Conservation (phyloP, 2,888 invertebrate species). For the Drosophila helvetica region DNA sequence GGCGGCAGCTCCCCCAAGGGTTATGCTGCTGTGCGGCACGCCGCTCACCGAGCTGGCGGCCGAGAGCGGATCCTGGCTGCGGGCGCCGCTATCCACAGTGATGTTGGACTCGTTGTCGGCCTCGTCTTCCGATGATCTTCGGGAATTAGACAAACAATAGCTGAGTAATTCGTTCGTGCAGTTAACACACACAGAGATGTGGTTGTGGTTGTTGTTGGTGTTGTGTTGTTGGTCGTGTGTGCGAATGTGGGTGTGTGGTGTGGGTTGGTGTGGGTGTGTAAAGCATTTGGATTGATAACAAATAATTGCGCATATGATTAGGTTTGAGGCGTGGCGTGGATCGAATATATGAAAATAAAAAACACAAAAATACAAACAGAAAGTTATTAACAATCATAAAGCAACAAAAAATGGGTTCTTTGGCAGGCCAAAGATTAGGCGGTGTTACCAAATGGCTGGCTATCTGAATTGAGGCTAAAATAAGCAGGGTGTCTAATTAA, state of each 20-base stretch:
- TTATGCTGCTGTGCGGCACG: conserved; percentile 30
- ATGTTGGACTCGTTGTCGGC: conserved; percentile 83
- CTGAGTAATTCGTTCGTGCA: conserved; percentile 73
- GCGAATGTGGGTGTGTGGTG: conserved; percentile 16
- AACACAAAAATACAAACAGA: conserved; percentile 54
- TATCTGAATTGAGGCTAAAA: not conserved
- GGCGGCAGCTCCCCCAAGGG: conserved; percentile 11
- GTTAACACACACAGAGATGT: conserved; percentile 32
- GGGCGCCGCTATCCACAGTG: conserved; percentile 81
- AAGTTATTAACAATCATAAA: conserved; percentile 55
- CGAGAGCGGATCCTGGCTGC: conserved; percentile 79
- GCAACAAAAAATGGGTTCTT: conserved; percentile 15
- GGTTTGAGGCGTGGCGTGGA: conserved; percentile 47
- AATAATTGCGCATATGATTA: conserved; percentile 46
- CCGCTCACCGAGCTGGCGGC: conserved; percentile 79
- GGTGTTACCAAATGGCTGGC: not conserved
- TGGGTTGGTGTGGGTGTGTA: conserved; percentile 24
- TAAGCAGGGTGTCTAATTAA: not conserved
- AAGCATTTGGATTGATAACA: conserved; percentile 45
- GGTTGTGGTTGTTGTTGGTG: conserved; percentile 31
- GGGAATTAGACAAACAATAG: conserved; percentile 83
- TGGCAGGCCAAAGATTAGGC: conserved; percentile 28
- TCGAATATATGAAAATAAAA: conserved; percentile 70
- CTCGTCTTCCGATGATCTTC: conserved; percentile 84
- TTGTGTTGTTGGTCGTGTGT: conserved; percentile 30